Evolutionary conservation across 2,888 invertebrate genomes (phyloP).

Genomic region (Caenorhabditis auriculariae): DNA sequence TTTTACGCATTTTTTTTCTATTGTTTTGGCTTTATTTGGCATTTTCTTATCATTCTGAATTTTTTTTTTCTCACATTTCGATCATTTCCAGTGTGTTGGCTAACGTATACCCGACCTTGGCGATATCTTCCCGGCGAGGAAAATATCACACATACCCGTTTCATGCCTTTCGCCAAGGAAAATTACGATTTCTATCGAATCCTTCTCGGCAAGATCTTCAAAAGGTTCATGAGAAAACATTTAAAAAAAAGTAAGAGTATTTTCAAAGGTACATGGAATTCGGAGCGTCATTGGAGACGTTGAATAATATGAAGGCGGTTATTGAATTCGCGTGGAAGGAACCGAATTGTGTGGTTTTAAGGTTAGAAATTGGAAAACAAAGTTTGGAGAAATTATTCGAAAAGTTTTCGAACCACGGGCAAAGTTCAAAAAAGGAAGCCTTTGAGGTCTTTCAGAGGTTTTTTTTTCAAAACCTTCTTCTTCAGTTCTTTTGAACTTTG

Average conservation of each 20-base stretch:
- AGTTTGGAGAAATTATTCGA: too few relatives aligned
- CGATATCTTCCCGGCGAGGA: too few relatives aligned
- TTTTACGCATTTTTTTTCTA: not conserved
- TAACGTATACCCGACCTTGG: constrained; percentile 39
- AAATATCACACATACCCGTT: constrained; percentile 8
- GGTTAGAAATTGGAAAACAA: constrained; percentile 6
- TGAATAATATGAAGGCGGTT: constrained; percentile 11
- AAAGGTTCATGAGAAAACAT: constrained; percentile 15
- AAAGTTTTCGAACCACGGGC: too few relatives aligned
- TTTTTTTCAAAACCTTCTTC: too few relatives aligned
- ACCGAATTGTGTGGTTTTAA: constrained; percentile 17
- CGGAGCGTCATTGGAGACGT: constrained; percentile 19
- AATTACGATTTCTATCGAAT: constrained; percentile 39
- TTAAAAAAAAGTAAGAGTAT: not conserved
- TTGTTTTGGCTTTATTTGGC: not conserved
- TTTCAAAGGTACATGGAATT: constrained; percentile 19
- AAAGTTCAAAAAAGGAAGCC: too few relatives aligned
- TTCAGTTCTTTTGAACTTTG: too few relatives aligned
- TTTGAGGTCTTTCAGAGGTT: too few relatives aligned
- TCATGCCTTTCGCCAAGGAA: constrained; percentile 21
- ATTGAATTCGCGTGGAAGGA: constrained; percentile 39
- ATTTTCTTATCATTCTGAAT: not conserved
- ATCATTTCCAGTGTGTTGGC: constrained; percentile 24
- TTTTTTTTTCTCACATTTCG: not conserved
- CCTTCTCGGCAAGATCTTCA: constrained; percentile 43